Evolutionary conservation across 1,140 invertebrate genomes (phyloP).

Genomic region (Pogonus chalceus): DNA sequence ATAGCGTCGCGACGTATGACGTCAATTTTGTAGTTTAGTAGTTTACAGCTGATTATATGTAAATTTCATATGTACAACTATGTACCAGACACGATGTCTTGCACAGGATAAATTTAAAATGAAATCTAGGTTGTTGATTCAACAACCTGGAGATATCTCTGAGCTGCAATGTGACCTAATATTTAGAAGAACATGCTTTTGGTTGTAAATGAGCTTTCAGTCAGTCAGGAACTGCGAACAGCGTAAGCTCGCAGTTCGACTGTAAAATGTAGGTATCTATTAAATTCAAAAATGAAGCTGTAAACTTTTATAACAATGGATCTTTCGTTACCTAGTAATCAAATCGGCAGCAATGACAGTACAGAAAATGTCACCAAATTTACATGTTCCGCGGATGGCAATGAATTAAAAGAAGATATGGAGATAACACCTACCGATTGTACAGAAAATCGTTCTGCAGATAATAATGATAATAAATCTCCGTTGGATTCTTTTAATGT

Average conservation of each 20-base stretch:
- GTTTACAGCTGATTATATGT: no score
- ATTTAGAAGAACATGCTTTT: neutral
- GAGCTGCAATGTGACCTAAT: neutral
- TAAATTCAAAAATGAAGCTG: no score
- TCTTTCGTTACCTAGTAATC: neutral
- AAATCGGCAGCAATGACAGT: neutral
- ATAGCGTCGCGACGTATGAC: no score
- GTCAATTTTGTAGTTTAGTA: no score
- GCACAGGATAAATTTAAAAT: neutral
- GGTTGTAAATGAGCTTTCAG: neutral
- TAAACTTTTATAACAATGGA: conserved; percentile 3
- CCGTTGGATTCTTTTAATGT: neutral
- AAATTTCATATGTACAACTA: neutral
- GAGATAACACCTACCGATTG: no score
- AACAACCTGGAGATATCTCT: neutral
- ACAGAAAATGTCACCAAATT: no score
- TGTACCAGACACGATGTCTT: neutral
- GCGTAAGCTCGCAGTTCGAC: no score
- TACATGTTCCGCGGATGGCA: no score
- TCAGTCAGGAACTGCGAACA: no score
- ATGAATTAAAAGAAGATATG: no score
- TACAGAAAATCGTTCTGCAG: no score
- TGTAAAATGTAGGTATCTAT: no score
- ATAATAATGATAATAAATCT: neutral
- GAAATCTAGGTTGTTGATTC: conserved; percentile 1